phyloP scores from a whole-genome alignment of 2,797 vertebrate genomes.

The Pseudochromis fuscus region DNA sequence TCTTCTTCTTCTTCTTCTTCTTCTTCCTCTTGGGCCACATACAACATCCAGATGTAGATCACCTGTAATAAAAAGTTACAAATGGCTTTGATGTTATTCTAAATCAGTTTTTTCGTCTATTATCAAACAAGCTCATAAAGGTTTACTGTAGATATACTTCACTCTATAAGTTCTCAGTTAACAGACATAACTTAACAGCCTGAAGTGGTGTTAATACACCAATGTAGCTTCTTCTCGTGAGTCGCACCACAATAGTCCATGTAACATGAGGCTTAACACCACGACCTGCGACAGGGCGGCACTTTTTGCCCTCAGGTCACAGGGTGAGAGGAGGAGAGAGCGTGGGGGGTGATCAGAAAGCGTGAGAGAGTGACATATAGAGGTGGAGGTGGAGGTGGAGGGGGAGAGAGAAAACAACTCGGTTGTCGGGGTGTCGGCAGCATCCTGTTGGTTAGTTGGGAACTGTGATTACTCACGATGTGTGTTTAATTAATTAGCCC shows the following conservation, averaged over 20 bases:
- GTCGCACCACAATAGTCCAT: constrained; percentile 43
- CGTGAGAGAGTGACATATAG: constrained; percentile 36
- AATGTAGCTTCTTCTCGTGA: constrained; percentile 14
- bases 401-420: constrained; percentile 72
- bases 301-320: constrained; percentile 36
- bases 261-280: constrained; percentile 44
- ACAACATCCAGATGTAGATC: background rate
- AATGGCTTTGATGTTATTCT: background rate
- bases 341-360: background rate
- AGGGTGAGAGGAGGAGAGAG: background rate
- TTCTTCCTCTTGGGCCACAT: no score
- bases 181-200: background rate
- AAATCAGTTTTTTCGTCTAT: background rate
- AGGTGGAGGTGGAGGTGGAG: constrained; percentile 36
- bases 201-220: constrained; percentile 45
- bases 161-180: constrained; percentile 1
- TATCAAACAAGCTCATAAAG: background rate
- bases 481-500: constrained; percentile 84
- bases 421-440: constrained; percentile 80
- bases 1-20: no score
- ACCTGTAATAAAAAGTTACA: background rate
- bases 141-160: background rate
- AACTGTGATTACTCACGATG: constrained; percentile 81
- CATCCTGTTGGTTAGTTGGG: constrained; percentile 74
- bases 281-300: constrained; percentile 21